Conservation (phyloP, 2,888 invertebrate genomes). For the Drosophila eohydei region DNA sequence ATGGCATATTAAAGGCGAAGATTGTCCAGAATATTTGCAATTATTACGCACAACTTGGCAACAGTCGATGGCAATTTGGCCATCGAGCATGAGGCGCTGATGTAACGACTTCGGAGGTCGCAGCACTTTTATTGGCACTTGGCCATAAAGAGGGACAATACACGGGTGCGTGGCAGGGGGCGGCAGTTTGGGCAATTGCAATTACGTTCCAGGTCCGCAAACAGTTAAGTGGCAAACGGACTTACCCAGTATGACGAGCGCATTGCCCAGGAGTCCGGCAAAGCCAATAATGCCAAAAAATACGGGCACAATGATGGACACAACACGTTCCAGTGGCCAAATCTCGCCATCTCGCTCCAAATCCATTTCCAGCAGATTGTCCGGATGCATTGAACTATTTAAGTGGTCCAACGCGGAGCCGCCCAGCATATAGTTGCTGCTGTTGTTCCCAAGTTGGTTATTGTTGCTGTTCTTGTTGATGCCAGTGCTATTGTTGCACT, state of each 20-base stretch:
- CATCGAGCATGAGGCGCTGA: conserved; percentile 33
- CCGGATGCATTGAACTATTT: conserved; percentile 59
- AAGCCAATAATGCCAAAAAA: conserved; percentile 94
- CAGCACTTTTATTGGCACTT: conserved; percentile 14
- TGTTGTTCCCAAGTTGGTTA: conserved; percentile 29
- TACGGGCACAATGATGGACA: conserved; percentile 90
- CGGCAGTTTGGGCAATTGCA: neutral
- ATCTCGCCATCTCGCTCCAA: conserved; percentile 85
- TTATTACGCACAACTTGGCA: conserved; percentile 72
- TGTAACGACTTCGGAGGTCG: conserved; percentile 36
- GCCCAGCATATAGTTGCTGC: conserved; percentile 29
- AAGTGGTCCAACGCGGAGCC: conserved; percentile 26
- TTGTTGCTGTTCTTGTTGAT: conserved; percentile 35
- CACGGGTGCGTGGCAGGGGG: neutral
- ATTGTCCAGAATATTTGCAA: conserved; percentile 54
- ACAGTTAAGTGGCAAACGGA: conserved; percentile 27
- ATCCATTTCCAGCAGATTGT: conserved; percentile 81
- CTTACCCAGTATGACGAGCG: conserved; percentile 91
- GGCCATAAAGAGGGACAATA: conserved; percentile 15
- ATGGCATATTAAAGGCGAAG: conserved; percentile 36
- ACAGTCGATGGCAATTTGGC: conserved; percentile 32
- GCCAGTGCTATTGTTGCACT: conserved; percentile 52
- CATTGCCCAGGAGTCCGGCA: conserved; percentile 95
- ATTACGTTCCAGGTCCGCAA: neutral
- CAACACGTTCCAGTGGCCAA: conserved; percentile 88